Conservation (phyloP, 2,113 vertebrate genomes). For the Podocnemis expansa region DNA sequence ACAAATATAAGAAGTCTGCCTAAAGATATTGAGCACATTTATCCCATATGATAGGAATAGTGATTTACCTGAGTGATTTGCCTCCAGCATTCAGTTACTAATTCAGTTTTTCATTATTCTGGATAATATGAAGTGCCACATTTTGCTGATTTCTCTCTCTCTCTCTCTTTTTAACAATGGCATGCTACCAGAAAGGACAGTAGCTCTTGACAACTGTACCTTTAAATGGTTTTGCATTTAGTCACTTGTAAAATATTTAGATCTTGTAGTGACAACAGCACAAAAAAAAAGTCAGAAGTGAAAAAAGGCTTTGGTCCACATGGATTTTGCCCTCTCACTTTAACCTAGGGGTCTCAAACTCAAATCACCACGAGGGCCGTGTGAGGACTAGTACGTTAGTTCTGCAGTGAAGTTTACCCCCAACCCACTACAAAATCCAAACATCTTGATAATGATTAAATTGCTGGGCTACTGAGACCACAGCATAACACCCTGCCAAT, state of each 20-base stretch:
- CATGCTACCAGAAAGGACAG: background rate
- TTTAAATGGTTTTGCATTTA: background rate
- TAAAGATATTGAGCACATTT: slow-evolving; percentile 8
- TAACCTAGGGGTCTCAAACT: no score
- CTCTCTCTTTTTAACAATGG: background rate
- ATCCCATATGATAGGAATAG: background rate
- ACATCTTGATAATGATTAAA: background rate
- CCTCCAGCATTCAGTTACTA: background rate
- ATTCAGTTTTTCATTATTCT: slow-evolving; percentile 16
- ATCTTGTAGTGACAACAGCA: background rate
- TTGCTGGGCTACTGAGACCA: background rate
- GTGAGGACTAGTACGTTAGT: no score
- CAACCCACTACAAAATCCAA: no score
- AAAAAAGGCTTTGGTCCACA: background rate
- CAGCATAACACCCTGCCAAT: background rate
- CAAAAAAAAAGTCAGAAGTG: background rate
- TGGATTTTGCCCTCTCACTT: background rate
- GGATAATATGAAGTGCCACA: slow-evolving; percentile 2
- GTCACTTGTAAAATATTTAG: background rate
- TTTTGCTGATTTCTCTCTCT: background rate
- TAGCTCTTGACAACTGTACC: background rate
- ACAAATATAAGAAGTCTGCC: background rate
- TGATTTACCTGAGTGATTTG: background rate
- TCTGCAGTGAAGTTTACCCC: background rate
- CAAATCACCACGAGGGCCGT: no score